Conservation (phyloP, 2,888 invertebrate genomes). For the Cosmia trapezina region DNA sequence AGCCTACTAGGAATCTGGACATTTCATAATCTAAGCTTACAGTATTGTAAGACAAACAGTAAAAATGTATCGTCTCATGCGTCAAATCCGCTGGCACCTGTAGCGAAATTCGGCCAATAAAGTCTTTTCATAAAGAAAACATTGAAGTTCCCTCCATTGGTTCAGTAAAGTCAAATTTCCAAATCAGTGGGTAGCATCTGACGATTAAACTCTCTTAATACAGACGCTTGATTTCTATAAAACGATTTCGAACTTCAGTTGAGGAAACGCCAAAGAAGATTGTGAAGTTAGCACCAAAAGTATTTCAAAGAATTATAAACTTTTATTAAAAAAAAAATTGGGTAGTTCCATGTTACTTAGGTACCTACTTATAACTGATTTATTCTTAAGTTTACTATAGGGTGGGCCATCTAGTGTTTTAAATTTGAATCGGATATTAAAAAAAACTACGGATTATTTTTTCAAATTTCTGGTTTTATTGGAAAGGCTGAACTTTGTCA, state of each 20-base stretch:
- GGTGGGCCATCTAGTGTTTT: no score
- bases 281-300: background rate
- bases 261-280: conserved; percentile 13
- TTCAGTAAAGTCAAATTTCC: conserved; percentile 40
- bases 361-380: background rate
- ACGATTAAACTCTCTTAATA: conserved; percentile 38
- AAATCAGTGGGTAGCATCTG: conserved; percentile 38
- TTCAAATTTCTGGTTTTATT: no score
- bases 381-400: no score
- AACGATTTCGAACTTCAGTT: conserved; percentile 18
- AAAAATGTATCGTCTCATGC: background rate
- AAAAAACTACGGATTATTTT: no score
- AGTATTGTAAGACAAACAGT: background rate
- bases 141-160: conserved; percentile 1
- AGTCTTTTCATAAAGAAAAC: conserved; percentile 26
- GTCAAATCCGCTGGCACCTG: background rate
- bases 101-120: conserved; percentile 7
- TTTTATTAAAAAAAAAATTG: background rate
- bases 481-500: no score
- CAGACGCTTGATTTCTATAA: conserved; percentile 25
- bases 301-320: background rate
- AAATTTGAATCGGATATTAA: no score
- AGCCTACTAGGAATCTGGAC: no score
- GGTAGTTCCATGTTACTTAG: background rate
- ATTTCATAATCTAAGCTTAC: no score